Conservation (phyloP, 2,888 invertebrate genomes). For the Scaptomyza polygonia region DNA sequence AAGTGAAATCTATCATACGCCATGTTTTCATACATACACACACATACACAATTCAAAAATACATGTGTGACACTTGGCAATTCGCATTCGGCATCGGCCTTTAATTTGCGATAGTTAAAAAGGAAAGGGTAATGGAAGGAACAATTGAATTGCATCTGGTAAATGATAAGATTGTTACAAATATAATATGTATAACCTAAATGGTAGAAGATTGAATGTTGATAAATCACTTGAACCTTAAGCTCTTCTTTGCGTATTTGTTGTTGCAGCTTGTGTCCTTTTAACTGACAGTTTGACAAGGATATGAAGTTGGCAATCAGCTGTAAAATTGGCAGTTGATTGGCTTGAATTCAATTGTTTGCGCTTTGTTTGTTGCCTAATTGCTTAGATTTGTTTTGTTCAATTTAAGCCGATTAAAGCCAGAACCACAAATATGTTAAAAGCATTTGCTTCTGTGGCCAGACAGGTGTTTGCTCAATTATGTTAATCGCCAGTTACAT, state of each 20-base stretch:
- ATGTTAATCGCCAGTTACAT: conserved; percentile 56
- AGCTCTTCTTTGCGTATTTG: neutral
- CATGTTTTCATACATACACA: conserved; percentile 50
- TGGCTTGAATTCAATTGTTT: conserved; percentile 43
- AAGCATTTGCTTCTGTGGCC: conserved; percentile 52
- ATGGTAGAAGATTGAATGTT: conserved; percentile 2
- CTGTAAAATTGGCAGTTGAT: conserved; percentile 30
- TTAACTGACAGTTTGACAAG: conserved; percentile 19
- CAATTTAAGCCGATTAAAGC: conserved; percentile 72
- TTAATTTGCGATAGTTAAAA: conserved; percentile 11
- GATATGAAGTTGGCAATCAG: conserved; percentile 11
- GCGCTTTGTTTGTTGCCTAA: conserved; percentile 51
- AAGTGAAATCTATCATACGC: conserved; percentile 69
- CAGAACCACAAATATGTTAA: conserved; percentile 69
- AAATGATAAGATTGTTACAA: neutral
- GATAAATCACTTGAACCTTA: conserved; percentile 3
- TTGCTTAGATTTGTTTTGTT: conserved; percentile 67
- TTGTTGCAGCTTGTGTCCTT: neutral
- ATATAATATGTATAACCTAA: conserved; percentile 6
- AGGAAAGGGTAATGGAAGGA: too few relatives aligned
- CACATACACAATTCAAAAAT: neutral
- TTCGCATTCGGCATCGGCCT: conserved; percentile 1
- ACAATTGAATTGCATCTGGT: neutral
- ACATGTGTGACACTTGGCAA: conserved; percentile 13
- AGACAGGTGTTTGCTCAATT: conserved; percentile 65